Conservation (phyloP, 2,797 vertebrate genomes). For the Sebastes kiyomatsui region DNA sequence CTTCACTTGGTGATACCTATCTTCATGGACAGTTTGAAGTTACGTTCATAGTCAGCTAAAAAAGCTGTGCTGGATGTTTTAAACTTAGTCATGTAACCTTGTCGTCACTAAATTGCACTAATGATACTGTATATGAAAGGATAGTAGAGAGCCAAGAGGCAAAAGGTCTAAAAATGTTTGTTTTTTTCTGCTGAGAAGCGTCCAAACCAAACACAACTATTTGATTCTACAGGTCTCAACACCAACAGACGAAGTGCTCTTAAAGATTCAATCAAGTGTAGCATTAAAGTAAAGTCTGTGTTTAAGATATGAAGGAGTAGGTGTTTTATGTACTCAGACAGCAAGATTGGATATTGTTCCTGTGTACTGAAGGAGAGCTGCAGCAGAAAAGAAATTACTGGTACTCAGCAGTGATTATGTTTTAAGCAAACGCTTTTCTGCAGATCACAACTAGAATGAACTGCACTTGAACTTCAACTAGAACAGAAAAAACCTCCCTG, state of each 20-base stretch:
- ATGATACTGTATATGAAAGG: not conserved
- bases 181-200: not conserved
- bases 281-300: not conserved
- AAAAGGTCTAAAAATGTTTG: not conserved
- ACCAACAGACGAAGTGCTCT: not conserved
- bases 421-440: not conserved
- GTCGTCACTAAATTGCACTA: not conserved
- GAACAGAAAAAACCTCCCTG: not conserved
- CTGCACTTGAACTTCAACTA: not conserved
- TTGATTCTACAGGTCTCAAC: not conserved
- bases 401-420: not conserved
- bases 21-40: not conserved
- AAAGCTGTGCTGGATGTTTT: not conserved
- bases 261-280: not conserved
- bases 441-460: not conserved
- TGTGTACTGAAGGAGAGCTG: not conserved
- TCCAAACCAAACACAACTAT: not conserved
- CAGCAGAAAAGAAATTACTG: not conserved
- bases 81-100: not conserved
- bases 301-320: not conserved
- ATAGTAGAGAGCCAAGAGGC: not conserved
- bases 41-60: not conserved
- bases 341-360: not conserved
- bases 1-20: not conserved
- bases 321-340: slow-evolving; percentile 5